Evolutionary conservation across 2,797 vertebrate species (phyloP), one percentile per base, ranked within the genome.

Genomic region (Gallinago solitaria): DNA sequence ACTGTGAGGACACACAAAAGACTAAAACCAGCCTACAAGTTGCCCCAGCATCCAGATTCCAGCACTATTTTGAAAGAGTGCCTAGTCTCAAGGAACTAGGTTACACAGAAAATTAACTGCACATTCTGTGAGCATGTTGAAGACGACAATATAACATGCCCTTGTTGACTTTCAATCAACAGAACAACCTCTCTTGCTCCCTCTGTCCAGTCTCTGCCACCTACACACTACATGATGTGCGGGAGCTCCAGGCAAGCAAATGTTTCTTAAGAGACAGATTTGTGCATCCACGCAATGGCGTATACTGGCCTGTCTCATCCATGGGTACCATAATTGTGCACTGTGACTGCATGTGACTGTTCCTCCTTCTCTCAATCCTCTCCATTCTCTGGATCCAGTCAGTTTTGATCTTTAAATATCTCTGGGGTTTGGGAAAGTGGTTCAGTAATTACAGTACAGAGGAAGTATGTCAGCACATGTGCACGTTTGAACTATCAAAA

Each of bases 211-310:
- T 9, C 63, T 39, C 20, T 50, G 30, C 33, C 11, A 80, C 16
- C 53, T 35, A 35, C 27, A 65, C 5, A n/a, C 16, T 5, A 25
- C 23, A 43, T 0, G 0, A 28, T 1, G 5, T 13, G 12, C 68
- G 70, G 19, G 37, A 92, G n/a, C 43, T 56, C 30, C 75, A 65
- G 3, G 5, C 10, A 25, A 59, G 30, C 2, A 53, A 41, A 5
- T 41, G 10, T 28, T 28, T n/a, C 43, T 63, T 33, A 75, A 51
- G 54, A 78, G 53, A 14, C 28, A 69, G n/a, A 59, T 77, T 33
- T 1, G 6, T 67, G 35, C 35, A 69, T n/a, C 30, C 54, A 27
- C 1, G 20, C 35, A 43, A 48, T 4, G 16, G n/a, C 4, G 1
- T 59, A 47, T 35, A 47, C 32, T 45, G 56, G 18, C 35, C 48